Evolutionary conservation across 64 coral and sea anemone genomes (phyloP).

Genomic region (Stichodactyla helianthus): DNA sequence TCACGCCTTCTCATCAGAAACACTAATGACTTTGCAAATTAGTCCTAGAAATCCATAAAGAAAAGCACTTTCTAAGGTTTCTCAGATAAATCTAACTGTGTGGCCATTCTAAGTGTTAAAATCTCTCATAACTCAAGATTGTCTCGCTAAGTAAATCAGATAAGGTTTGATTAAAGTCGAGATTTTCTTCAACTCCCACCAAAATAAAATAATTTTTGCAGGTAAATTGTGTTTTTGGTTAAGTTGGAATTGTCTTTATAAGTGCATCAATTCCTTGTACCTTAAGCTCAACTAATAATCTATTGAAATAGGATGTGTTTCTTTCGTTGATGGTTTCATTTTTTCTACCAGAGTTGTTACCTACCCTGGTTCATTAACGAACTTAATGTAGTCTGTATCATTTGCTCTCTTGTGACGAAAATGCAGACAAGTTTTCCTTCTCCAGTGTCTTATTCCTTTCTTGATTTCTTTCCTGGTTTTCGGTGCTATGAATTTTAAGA

Average conservation of each 20-base stretch:
- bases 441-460: constrained; percentile 93
- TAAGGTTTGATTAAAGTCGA: background rate
- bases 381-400: constrained; percentile 91
- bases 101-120: constrained; percentile 3
- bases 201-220: background rate
- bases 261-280: background rate
- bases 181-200: background rate
- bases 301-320: too few relatives aligned
- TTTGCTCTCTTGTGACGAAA: constrained; percentile 87
- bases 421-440: constrained; percentile 72
- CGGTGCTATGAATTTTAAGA: constrained; percentile 3
- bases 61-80: background rate
- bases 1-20: constrained; percentile 45
- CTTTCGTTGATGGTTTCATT: background rate
- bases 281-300: too few relatives aligned
- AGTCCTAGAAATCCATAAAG: constrained; percentile 35
- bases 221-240: background rate
- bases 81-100: constrained; percentile 38
- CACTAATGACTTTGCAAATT: constrained; percentile 66
- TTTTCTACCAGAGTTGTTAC: background rate
- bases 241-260: background rate
- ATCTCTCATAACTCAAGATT: background rate
- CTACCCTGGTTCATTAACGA: constrained; percentile 95
- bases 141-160: constrained; percentile 15
- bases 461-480: constrained; percentile 84